Evolutionary conservation across 1,140 invertebrate genomes (phyloP).

Genomic region (Cydia strobilella): DNA sequence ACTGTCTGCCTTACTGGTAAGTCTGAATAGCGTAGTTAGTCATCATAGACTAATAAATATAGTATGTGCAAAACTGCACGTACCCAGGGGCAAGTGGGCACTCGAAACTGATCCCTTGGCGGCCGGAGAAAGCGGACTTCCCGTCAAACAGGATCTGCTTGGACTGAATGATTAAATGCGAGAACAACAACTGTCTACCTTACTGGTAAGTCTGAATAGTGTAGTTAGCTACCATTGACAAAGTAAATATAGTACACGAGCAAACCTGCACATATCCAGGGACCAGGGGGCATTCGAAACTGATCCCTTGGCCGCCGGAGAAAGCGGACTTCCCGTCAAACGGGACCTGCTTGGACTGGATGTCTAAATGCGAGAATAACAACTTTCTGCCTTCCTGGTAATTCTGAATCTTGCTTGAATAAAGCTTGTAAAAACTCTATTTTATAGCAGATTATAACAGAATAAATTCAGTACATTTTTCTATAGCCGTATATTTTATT

Average conservation of each 20-base stretch:
- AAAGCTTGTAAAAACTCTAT: too few species aligned
- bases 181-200: constrained; percentile 89
- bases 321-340: constrained; percentile 64
- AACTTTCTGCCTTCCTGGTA: constrained; percentile 89
- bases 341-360: constrained; percentile 85
- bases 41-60: too few species aligned
- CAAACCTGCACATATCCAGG: constrained; percentile 82
- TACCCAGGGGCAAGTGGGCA: constrained; percentile 72
- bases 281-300: constrained; percentile 69
- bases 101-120: constrained; percentile 56
- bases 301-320: constrained; percentile 50
- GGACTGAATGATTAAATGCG: constrained; percentile 88
- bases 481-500: too few species aligned
- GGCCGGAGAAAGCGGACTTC: constrained; percentile 57
- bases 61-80: constrained; percentile 83
- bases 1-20: too few species aligned
- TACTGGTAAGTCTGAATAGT: constrained; percentile 74
- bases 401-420: too few species aligned
- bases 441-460: too few species aligned
- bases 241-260: constrained; percentile 81
- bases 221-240: too few species aligned
- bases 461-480: too few species aligned
- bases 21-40: too few species aligned
- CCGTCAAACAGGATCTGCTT: constrained; percentile 80
- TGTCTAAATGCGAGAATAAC: constrained; percentile 86